Conservation (phyloP, 2,888 invertebrate genomes). For the Clostera curtula region DNA sequence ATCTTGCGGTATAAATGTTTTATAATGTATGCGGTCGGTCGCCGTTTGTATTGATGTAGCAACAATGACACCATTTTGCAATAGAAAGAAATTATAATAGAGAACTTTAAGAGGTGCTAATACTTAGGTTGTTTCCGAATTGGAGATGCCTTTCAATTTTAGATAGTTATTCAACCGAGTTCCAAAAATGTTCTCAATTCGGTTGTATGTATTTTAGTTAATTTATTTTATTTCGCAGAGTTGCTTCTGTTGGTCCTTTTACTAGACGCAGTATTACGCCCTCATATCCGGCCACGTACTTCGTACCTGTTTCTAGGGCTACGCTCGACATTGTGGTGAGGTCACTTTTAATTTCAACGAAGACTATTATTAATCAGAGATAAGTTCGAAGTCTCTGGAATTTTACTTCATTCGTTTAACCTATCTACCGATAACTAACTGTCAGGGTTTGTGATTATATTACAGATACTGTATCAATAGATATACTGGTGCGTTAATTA, state of each 20-base stretch:
- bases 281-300: background rate
- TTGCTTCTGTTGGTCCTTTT: no score
- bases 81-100: no score
- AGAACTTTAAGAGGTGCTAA: no score
- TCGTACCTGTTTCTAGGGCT: background rate
- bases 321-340: background rate
- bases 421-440: constrained; percentile 26
- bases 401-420: constrained; percentile 13
- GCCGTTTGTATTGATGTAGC: constrained; percentile 2
- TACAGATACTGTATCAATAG: constrained; percentile 13
- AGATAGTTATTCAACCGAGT: no score
- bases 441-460: constrained; percentile 11
- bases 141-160: no score
- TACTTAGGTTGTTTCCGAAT: no score
- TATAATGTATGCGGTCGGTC: constrained; percentile 32
- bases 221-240: no score
- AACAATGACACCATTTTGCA: background rate
- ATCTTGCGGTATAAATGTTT: constrained; percentile 41
- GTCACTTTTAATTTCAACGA: constrained; percentile 5
- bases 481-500: constrained; percentile 6
- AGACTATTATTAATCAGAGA: constrained; percentile 8
- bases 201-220: no score
- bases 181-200: no score
- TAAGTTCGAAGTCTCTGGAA: constrained; percentile 20
- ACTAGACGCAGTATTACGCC: no score